Base-by-base conservation (phyloP, 2,113 vertebrate species). In the Grammomys surdaster region DNA sequence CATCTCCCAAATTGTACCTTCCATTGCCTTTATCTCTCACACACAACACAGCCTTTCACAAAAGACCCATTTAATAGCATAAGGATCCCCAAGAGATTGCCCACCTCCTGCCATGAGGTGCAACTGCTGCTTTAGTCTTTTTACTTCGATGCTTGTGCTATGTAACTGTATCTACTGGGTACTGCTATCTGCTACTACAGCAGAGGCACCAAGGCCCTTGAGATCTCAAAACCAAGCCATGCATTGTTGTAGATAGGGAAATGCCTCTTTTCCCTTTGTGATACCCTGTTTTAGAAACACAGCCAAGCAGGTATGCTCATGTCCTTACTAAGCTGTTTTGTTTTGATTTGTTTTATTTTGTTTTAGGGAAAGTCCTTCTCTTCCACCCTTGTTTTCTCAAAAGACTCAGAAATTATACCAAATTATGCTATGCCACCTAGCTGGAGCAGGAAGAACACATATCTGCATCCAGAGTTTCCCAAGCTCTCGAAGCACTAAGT, bases 11-110 rank as follows among this genome's bases (percentile, higher is more conserved):
- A 95, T 91, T 58, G 89, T 86, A 76, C 28, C 69, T 95, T 48
- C 36, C 73, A 91, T 96, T 91, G 33, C 36, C 20, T 93, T 95
- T 87, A 69, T 95, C 33, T 80, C 75, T 93, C 65, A 92, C 24
- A 7, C 3, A 94, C 80, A 96, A 73, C 16, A 76, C 7, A 90
- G 86, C 51, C 76, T 96, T 46, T 94, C 84, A 95, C 63, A 80
- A 95, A 95, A 92, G 65, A 75, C 17, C 19, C 40, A 46, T 43
- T 86, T 86, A 81, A 88, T 72, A 72, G 89, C 93, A 93, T 77
- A 51, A 16, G 56, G 77, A n/a, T 91, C 28, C 40, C 17, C 24
- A 81, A 81, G 9, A 6, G 9, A 40, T 40, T 81, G 26, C 88
- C 63, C 72, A 31, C 43, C 84, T 95, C 86, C 43, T 87, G 24